Evolutionary conservation across 2,113 vertebrate species (phyloP), one percentile per base, ranked within the genome.

Genomic region (Eurypyga helias): DNA sequence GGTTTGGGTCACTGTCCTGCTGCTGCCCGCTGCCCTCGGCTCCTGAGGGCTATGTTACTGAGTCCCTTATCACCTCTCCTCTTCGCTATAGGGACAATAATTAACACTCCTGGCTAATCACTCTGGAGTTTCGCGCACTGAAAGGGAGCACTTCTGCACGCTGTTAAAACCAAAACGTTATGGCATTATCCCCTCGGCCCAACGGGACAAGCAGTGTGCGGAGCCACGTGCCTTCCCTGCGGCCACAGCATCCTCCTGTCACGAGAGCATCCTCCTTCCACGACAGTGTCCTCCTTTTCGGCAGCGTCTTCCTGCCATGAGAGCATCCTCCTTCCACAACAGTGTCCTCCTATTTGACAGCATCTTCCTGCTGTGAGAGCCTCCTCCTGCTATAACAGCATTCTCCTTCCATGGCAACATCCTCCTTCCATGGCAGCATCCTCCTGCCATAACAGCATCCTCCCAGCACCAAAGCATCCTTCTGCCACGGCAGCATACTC

Each of bases 121-220:
- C 65, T 33, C 49, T 17, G 23, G 14, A 23, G 34, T 21, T 45
- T 25, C 52, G 14, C n/a, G 5, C 9, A 2, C 23, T 7, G 49
- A 43, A 38, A 60, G 31, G 43, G 18, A 48, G 43, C 28, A 8
- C 28, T 45, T 25, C 38, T 66, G 34, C 67, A 58, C 21, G 48
- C 43, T 11, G 1, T 26, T 46, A 51, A 62, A 45, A 29, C 17
- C 23, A 31, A 38, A 55, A 36, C 0, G 1, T 28, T 6, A 6
- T 2, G 18, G 34, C 4, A 4, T 17, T n/a, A 11, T 20, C 66
- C 14, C 25, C 57, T 34, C 0, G 2, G 34, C 31, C 11, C 0
- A 4, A 15, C 0, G 24, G 79, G 52, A 26, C 21, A 31, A 58
- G 28, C 0, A 0, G 4, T 6, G 52, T 1, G 0, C 52, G 31